Conservation (phyloP, 2,888 invertebrate species). For the Sialis lutaria region DNA sequence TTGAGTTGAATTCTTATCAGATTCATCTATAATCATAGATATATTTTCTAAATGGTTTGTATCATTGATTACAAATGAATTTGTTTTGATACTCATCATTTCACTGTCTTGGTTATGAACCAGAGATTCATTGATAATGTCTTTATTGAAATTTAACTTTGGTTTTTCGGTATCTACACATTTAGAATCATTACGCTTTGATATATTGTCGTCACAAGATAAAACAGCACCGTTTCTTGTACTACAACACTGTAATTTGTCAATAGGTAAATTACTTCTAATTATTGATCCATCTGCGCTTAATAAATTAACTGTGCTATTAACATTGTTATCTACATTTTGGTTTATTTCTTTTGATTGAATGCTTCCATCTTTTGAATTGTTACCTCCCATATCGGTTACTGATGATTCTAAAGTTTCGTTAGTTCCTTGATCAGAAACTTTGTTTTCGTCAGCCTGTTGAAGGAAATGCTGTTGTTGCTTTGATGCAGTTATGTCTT, state of each 20-base stretch:
- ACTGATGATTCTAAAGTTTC: not conserved
- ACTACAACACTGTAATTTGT: slow-evolving; percentile 7
- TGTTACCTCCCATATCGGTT: not conserved
- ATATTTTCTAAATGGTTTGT: not conserved
- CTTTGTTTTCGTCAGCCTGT: too few species aligned
- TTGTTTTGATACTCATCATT: not conserved
- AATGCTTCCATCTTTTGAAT: not conserved
- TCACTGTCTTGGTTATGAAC: too few species aligned
- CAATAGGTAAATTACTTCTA: too few species aligned
- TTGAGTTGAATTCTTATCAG: not conserved
- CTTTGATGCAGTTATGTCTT: too few species aligned
- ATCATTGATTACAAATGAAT: not conserved
- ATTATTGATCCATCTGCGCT: not conserved
- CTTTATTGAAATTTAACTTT: not conserved
- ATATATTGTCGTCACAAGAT: slow-evolving; percentile 10
- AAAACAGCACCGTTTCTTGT: slow-evolving; percentile 11
- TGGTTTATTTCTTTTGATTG: not conserved
- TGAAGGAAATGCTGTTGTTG: too few species aligned
- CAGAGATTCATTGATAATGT: not conserved
- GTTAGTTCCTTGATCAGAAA: too few species aligned
- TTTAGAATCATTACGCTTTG: slow-evolving; percentile 17
- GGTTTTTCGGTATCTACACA: slow-evolving; percentile 11
- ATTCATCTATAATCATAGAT: not conserved
- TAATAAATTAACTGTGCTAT: not conserved
- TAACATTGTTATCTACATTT: not conserved